These are phyloP conservation scores for Trinorchestia longiramus DNA, from an alignment of 1,140 invertebrate species.

Conservation along the genomic window DNA sequence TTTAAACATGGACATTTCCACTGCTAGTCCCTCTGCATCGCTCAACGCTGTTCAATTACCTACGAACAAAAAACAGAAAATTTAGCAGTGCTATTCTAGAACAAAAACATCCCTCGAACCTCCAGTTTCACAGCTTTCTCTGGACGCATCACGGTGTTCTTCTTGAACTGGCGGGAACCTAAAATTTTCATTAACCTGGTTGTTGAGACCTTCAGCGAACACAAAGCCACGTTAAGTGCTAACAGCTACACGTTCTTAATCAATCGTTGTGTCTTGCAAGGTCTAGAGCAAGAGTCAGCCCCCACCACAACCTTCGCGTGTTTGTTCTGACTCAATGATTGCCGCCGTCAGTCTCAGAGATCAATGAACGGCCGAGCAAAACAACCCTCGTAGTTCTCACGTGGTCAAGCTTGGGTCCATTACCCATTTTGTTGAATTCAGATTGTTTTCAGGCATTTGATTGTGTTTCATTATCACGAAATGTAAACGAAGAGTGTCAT, in stretches of 20 bases:
- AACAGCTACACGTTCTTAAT: neutral
- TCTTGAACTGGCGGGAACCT: neutral
- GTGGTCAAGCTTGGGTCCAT: neutral
- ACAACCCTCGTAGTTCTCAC: neutral
- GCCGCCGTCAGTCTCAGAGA: neutral
- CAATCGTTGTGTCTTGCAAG: neutral
- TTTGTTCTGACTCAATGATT: neutral
- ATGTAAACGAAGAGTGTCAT: neutral
- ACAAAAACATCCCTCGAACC: neutral
- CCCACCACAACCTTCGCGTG: neutral
- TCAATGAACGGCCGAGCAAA: neutral
- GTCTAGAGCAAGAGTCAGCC: neutral
- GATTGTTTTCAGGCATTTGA: neutral
- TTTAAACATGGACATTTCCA: too few species aligned
- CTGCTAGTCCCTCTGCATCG: neutral
- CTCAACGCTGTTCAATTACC: neutral
- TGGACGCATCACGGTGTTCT: neutral
- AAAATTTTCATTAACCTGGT: neutral
- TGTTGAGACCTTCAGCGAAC: neutral
- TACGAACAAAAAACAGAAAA: neutral
- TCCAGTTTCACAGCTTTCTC: neutral
- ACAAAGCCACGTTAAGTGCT: neutral
- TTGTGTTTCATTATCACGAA: neutral
- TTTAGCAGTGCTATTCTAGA: neutral
- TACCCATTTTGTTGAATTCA: neutral